Base-by-base conservation (phyloP, 1,140 invertebrate species). In the Semibalanus balanoides region DNA sequence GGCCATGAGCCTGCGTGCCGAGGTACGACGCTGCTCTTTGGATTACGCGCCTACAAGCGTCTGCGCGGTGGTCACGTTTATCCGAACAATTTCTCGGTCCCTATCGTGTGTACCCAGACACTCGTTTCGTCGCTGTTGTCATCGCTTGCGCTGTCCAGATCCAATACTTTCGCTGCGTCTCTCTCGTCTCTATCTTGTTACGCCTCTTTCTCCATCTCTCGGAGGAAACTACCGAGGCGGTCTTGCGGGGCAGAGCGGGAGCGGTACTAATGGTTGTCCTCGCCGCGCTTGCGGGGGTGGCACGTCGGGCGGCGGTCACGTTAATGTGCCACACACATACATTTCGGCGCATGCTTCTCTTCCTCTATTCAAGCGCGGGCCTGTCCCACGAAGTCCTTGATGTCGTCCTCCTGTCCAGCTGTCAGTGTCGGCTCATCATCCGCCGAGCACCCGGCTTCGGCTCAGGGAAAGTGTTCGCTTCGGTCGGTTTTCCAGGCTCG, bases 331-430 rank as follows among this genome's bases (percentile, higher is more conserved):
- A n/a, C n/a, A n/a, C n/a, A n/a, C n/a, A n/a, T 17, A 9, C 17
- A 14, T 72, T 29, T 28, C 64, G 64, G 29, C 27, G 17, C 30
- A 9, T 74, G 3, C 78, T 35, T 78, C 76, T 79, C 78, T 28
- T 80, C 79, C 30, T 83, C 80, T n/a, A n/a, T n/a, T n/a, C n/a
- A n/a, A 27, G 80, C 77, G 74, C 78, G 86, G 82, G 73, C 91
- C n/a, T 89, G 89, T 94, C 92, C 92, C 92, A 93, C 1, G 91
- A 88, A n/a, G 82, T 93, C 92, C 83, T 93, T 93, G 7, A 93
- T 88, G 74, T 86, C 85, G 64, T 80, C 80, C 71, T 79, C 78
- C 78, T 31, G 78, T 78, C 77, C 77, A 77, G 30, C 76, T 79
- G 29, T 83, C 80, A 30, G 75, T 74, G 28, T n/a, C n/a, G 69